A percentile compares a stretch with the other conserved stretches of the same genome.
Conservation (phyloP, 2,113 vertebrate species). For the Cyanoderma ruficeps region DNA sequence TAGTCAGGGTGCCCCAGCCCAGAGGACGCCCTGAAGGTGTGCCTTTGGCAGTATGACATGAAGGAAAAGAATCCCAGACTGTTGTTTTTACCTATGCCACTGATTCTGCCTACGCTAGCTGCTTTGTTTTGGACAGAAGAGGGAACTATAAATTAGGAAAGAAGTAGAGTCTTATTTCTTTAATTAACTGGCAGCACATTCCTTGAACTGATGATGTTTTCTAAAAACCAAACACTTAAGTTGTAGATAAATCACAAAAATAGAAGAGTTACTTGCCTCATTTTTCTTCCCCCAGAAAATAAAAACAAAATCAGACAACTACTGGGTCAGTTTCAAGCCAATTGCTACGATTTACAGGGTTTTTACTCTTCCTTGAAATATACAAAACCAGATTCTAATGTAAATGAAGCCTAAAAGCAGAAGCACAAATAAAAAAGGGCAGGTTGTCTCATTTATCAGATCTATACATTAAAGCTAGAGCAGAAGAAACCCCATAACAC, state of each 20-base stretch:
- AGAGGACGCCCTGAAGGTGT: neutral
- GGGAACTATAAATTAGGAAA: neutral
- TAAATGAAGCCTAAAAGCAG: neutral
- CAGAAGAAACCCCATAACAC: rapidly evolving
- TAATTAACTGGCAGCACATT: neutral
- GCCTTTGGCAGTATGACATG: neutral
- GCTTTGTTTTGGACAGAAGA: neutral
- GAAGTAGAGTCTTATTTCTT: neutral
- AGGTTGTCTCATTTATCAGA: neutral
- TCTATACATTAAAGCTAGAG: neutral
- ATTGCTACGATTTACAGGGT: neutral
- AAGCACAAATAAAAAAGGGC: neutral
- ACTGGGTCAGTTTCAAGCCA: neutral
- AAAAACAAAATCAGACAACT: neutral
- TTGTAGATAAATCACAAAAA: neutral
- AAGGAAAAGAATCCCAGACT: neutral
- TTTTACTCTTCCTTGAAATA: neutral
- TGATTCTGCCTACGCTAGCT: neutral
- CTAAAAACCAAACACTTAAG: neutral
- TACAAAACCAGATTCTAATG: neutral
- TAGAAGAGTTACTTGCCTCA: neutral
- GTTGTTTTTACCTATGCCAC: neutral
- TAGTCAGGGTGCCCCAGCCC: neutral
- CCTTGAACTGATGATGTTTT: neutral
- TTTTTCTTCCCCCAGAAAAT: neutral